Conservation (phyloP, 2,797 vertebrate genomes). For the Falco cherrug region DNA sequence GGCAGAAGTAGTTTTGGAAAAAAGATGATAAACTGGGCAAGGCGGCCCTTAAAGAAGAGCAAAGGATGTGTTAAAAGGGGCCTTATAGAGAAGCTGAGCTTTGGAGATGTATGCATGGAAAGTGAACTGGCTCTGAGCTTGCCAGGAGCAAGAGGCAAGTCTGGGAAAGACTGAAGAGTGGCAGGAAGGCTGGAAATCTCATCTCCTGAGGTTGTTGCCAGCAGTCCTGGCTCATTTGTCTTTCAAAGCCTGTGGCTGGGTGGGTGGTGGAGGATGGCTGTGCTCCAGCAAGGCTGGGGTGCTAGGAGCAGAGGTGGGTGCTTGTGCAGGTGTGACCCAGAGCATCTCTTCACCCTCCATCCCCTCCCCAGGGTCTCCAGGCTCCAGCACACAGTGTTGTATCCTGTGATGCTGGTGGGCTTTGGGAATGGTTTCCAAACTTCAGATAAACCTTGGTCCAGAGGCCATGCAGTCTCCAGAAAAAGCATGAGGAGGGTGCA, state of each 20-base stretch:
- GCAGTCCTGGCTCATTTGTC: neutral
- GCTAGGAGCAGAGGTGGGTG: neutral
- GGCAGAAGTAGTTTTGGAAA: neutral
- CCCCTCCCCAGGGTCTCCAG: neutral
- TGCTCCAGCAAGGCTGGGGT: neutral
- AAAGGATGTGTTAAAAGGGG: neutral
- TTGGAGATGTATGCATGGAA: neutral
- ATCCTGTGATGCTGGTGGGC: neutral
- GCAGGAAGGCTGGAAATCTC: neutral
- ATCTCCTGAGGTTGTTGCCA: neutral
- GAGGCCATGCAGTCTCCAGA: neutral
- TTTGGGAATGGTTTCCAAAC: neutral
- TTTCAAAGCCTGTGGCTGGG: neutral
- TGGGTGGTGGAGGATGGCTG: neutral
- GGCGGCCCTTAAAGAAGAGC: neutral
- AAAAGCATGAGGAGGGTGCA: neutral
- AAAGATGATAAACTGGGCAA: neutral
- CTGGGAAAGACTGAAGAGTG: neutral
- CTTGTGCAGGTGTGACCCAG: neutral
- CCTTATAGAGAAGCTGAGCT: neutral
- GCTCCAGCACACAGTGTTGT: neutral
- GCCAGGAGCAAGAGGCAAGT: neutral
- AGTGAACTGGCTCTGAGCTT: neutral
- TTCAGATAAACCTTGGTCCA: accelerated
- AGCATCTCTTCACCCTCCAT: neutral